phyloP scores from a whole-genome alignment of 2,888 invertebrate species.

The Polyommatus icarus region DNA sequence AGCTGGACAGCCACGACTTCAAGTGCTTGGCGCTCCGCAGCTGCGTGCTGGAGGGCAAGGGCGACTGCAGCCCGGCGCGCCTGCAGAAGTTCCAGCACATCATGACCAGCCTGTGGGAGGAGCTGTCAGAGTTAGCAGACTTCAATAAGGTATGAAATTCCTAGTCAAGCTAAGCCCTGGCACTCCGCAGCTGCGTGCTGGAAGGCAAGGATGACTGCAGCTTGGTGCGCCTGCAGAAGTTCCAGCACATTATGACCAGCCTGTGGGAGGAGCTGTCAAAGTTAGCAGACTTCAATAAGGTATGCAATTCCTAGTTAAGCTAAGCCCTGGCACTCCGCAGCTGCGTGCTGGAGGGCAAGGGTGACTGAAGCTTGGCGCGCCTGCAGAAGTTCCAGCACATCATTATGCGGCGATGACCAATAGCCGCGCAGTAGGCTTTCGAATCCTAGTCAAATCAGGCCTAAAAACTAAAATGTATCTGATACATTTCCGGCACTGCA shows the following conservation, averaged over 20 bases:
- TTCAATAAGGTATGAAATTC: slow-evolving; percentile 86
- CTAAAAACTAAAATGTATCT: no score
- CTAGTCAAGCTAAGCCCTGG: no score
- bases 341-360: slow-evolving; percentile 90
- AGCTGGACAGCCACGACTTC: slow-evolving; percentile 90
- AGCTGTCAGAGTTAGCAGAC: slow-evolving; percentile 91
- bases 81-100: slow-evolving; percentile 90
- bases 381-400: slow-evolving; percentile 90
- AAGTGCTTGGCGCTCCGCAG: slow-evolving; percentile 90
- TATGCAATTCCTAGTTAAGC: no score
- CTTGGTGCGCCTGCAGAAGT: no score
- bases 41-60: slow-evolving; percentile 90
- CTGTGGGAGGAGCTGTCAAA: slow-evolving; percentile 34
- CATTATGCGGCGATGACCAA: slow-evolving; percentile 66
- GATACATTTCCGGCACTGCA: no score
- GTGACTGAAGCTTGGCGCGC: slow-evolving; percentile 86
- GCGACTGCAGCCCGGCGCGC: slow-evolving; percentile 86
- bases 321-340: slow-evolving; percentile 89
- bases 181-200: no score
- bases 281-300: slow-evolving; percentile 49
- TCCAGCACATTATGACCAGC: no score
- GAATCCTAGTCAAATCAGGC: no score
- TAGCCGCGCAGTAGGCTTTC: no score
- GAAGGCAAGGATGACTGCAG: no score
- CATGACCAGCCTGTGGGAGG: slow-evolving; percentile 92